Evolutionary conservation across 2,113 vertebrate genomes (phyloP).

Genomic region (Meles meles): DNA sequence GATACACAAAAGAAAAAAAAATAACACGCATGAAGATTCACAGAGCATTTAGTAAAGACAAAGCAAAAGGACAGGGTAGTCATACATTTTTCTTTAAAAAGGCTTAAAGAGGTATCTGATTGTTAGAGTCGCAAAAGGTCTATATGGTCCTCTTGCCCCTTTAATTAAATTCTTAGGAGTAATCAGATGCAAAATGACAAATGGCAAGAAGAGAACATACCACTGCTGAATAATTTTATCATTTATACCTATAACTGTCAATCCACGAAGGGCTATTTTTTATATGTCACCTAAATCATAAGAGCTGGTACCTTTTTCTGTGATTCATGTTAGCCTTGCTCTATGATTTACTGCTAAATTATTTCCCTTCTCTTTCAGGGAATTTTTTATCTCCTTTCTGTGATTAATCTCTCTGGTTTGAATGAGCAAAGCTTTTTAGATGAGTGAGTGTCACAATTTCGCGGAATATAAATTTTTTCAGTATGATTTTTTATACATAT

Average conservation of each 20-base stretch:
- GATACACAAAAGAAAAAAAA: slow-evolving; percentile 42
- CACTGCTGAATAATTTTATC: slow-evolving; percentile 78
- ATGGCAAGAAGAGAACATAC: slow-evolving; percentile 73
- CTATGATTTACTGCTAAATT: slow-evolving; percentile 79
- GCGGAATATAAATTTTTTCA: slow-evolving; percentile 62
- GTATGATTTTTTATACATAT: slow-evolving; percentile 63
- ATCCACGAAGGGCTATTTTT: slow-evolving; percentile 76
- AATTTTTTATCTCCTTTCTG: slow-evolving; percentile 71
- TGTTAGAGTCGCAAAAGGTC: slow-evolving; percentile 67
- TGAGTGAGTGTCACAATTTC: slow-evolving; percentile 69
- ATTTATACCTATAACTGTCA: slow-evolving; percentile 79
- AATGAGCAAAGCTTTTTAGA: slow-evolving; percentile 77
- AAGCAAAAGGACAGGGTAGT: slow-evolving; percentile 28
- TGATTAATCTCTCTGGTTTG: slow-evolving; percentile 77
- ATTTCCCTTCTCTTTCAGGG: slow-evolving; percentile 76
- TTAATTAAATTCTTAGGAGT: slow-evolving; percentile 81
- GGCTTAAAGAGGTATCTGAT: slow-evolving; percentile 56
- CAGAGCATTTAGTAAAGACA: not conserved
- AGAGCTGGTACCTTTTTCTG: slow-evolving; percentile 69
- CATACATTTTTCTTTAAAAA: slow-evolving; percentile 65
- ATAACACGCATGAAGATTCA: not conserved
- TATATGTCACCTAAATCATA: slow-evolving; percentile 76
- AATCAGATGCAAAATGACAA: slow-evolving; percentile 78
- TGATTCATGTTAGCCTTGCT: slow-evolving; percentile 76
- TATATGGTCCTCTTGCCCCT: slow-evolving; percentile 67